Evolutionary conservation across 2,888 invertebrate genomes (phyloP).

Genomic region (Drosophila formosana): DNA sequence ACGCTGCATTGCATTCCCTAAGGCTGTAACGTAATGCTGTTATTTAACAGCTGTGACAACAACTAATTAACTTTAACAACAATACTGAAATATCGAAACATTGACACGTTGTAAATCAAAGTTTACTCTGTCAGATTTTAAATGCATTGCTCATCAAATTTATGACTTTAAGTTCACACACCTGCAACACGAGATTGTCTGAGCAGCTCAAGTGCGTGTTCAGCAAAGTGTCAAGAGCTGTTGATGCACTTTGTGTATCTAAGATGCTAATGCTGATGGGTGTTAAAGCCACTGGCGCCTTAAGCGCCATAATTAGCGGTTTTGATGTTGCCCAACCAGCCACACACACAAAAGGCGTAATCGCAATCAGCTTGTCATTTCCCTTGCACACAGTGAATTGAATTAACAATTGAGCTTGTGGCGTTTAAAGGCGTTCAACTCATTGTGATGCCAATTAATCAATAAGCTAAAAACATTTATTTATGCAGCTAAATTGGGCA

Average conservation of each 20-base stretch:
- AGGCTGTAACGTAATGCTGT: conserved; percentile 22
- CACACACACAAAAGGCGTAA: conserved; percentile 27
- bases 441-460: conserved; percentile 4
- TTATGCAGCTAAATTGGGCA: conserved; percentile 5
- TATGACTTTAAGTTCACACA: conserved; percentile 10
- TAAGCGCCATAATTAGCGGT: conserved; percentile 43
- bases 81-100: conserved; percentile 18
- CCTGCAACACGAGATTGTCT: not conserved
- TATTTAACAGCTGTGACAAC: conserved; percentile 52
- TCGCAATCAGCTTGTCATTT: conserved; percentile 38
- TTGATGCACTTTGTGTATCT: conserved; percentile 25
- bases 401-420: conserved; percentile 1
- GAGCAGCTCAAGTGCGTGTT: conserved; percentile 21
- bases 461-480: conserved; percentile 9
- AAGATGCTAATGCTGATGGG: conserved; percentile 25
- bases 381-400: conserved; percentile 18
- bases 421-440: conserved; percentile 5
- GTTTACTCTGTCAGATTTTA: conserved; percentile 26
- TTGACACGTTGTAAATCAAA: conserved; percentile 22
- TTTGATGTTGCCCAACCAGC: conserved; percentile 16
- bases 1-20: conserved; percentile 21
- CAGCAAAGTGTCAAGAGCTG: conserved; percentile 35
- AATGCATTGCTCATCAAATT: conserved; percentile 44
- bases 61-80: conserved; percentile 50
- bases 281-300: conserved; percentile 22